Evolutionary conservation across 2,888 invertebrate genomes (phyloP), one percentile per base, ranked within the genome.

Genomic region (Standfussiana lucernea): DNA sequence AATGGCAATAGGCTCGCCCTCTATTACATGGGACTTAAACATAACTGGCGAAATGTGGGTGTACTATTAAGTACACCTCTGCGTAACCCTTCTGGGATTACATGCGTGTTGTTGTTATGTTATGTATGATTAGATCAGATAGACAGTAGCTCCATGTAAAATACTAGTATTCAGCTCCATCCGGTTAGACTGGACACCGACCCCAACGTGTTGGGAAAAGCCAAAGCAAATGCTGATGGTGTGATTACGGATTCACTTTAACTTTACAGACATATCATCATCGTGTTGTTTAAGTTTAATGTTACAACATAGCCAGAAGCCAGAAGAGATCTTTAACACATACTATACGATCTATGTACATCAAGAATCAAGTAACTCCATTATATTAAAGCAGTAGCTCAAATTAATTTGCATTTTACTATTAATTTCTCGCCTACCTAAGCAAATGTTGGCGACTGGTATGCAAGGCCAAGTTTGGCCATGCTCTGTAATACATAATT

Each of bases 391-490:
- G 32, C 75, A 68, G 59, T 66, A 40, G 69, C 50, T 45, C 37
- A 61, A 66, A 76, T 80, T 53, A 66, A 68, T 84, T 53, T 40
- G 59, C 35, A 67, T 66, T 56, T 40, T 59, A 68, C 68, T 24
- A 70, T 75, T 73, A 79, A 76, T 80, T 80, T 65, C 50, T 81
- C 72, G 69, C 70, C 68, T 78, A 67, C 77, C 70, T 66, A 72
- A 77, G 56, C 77, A 79, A 74, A 78, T 66, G 62, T 61, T 53
- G 71, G 47, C n/a, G n/a, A 75, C 45, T 71, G 86, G 80, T 80
- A 86, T 88, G 82, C 88, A 86, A 86, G 86, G 84, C 71, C 85
- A 84, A 71, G 77, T 80, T 83, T 65, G 72, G 65, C 81, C 65
- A 65, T 80, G 75, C 70, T 72, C 72, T 79, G 73, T 74, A 62